phyloP scores from a whole-genome alignment of 2,888 invertebrate species.

The Lasioglossum pauxillum region DNA sequence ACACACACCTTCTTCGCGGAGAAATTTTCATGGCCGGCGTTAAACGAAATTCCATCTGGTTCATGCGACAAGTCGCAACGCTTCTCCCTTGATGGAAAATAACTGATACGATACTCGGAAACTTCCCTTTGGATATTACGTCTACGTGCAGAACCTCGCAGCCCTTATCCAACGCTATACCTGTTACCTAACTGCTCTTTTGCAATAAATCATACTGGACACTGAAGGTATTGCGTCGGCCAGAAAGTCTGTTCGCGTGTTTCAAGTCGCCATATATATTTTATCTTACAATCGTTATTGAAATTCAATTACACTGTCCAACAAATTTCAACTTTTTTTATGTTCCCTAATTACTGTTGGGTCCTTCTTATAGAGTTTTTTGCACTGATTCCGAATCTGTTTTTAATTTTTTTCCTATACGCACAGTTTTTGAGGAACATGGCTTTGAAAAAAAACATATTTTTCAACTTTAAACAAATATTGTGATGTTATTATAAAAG shows the following conservation, averaged over 20 bases:
- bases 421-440: too few relatives aligned
- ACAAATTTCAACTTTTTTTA: too few relatives aligned
- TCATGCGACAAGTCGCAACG: background rate
- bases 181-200: background rate
- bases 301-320: too few relatives aligned
- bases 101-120: background rate
- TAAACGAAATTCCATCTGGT: background rate
- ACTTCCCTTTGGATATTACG: background rate
- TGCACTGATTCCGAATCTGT: too few relatives aligned
- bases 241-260: background rate
- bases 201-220: background rate
- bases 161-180: background rate
- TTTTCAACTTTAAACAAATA: too few relatives aligned
- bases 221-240: background rate
- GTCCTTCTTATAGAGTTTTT: too few relatives aligned
- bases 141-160: background rate
- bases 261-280: background rate
- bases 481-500: too few relatives aligned
- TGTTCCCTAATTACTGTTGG: too few relatives aligned
- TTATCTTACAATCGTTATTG: background rate
- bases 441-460: too few relatives aligned
- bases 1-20: background rate
- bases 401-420: too few relatives aligned
- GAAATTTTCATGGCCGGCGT: conserved; percentile 16
- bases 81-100: background rate